Evolutionary conservation across 2,113 vertebrate species (phyloP), one percentile per base, ranked within the genome.

Genomic region (Cardinalis cardinalis): DNA sequence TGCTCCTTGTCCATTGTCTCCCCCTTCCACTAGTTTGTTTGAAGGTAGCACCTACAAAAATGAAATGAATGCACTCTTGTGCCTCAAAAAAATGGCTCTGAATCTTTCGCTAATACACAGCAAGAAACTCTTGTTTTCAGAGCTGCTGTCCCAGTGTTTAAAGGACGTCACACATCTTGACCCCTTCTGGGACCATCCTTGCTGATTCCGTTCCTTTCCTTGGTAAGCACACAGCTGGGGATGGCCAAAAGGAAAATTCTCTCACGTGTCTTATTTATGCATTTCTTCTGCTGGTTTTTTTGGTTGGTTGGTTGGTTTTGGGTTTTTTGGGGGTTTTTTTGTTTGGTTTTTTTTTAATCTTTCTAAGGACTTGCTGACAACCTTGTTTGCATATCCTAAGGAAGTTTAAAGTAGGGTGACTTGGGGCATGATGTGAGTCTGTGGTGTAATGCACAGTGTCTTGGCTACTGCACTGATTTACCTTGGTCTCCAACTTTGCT

Each of bases 401-500:
- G 46, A 59, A 64, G 36, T 41, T 88, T 64, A 26, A 60, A 49
- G 29, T 18, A 32, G 14, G 13, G 8, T 49, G 23, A 52, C 29
- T 59, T n/a, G 56, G 53, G 40, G 15, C 9, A 4, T 4, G 2
- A 18, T 49, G 25, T 17, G 29, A 38, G 32, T 38, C 59, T 69
- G 38, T 2, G 1, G 19, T 34, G 14, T 48, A 49, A 48, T 0
- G 0, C 1, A 1, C 23, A 19, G 34, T 61, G 40, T 17, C 52
- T 68, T 81, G 56, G 48, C 69, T 60, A 10, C 65, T 64, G 44
- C 24, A 0, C 29, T 74, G 48, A 18, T 55, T 66, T 90, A 28
- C 55, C 17, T 43, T 51, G 14, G 3, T 58, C 29, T 76, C 29
- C 34, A 24, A 1, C 48, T 43, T 66, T 29, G 36, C 31, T 84